These are phyloP conservation scores for Camelus bactrianus DNA, from an alignment of 2,113 vertebrate species.

Conservation along the genomic window DNA sequence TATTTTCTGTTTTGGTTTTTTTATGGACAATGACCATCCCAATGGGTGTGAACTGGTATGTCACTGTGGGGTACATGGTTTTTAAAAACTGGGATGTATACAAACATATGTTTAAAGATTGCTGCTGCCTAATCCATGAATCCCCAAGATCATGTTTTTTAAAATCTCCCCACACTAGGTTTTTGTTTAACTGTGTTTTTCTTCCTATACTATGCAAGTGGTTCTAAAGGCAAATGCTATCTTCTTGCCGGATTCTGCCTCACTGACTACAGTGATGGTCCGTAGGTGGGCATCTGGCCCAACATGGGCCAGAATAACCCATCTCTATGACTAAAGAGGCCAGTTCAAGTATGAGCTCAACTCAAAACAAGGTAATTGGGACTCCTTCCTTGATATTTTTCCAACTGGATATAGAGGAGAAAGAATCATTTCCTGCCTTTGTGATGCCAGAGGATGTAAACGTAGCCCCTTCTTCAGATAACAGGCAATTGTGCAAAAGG, in stretches of 20 bases:
- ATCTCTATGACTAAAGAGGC: not conserved
- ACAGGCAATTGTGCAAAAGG: not conserved
- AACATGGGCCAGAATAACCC: not conserved
- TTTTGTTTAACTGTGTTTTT: not conserved
- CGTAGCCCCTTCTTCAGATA: not conserved
- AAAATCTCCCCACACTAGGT: not conserved
- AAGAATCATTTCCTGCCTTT: not conserved
- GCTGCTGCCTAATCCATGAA: not conserved
- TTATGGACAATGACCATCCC: not conserved
- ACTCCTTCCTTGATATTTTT: not conserved
- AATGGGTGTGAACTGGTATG: not conserved
- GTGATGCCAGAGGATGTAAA: not conserved
- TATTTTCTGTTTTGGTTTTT: not conserved
- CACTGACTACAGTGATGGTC: not conserved
- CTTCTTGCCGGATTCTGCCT: not conserved
- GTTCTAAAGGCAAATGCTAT: not conserved
- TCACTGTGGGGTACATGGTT: not conserved
- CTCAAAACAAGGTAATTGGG: not conserved
- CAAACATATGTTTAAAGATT: not conserved
- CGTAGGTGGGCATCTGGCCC: not conserved
- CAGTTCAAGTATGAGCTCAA: not conserved
- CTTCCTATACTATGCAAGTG: not conserved
- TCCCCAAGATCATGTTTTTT: not conserved
- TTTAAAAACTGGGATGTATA: not conserved
- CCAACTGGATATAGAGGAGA: not conserved